Percentiles rank a stretch among this genome's conserved stretches.
phyloP scores from a whole-genome alignment of 2,888 invertebrate species.

The Lepidochrysops patricia region DNA sequence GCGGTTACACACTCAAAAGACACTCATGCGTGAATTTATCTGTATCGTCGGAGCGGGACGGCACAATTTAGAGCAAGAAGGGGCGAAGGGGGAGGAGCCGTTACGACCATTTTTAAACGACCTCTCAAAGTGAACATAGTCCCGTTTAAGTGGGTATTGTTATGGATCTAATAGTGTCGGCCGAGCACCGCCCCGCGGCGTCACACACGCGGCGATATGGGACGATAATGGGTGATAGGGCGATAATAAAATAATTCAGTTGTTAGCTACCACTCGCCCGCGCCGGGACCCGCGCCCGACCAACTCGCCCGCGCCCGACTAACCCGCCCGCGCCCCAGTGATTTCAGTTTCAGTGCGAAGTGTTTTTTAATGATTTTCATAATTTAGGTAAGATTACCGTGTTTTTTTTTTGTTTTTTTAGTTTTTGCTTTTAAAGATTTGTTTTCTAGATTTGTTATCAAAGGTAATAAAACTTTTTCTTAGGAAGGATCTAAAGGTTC shows the following conservation, averaged over 20 bases:
- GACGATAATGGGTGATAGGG: slow-evolving; percentile 53
- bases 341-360: slow-evolving; percentile 11
- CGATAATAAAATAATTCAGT: slow-evolving; percentile 70
- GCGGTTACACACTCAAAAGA: slow-evolving; percentile 37
- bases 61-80: slow-evolving; percentile 15
- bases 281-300: slow-evolving; percentile 37
- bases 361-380: slow-evolving; percentile 1
- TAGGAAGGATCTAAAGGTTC: not conserved
- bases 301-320: slow-evolving; percentile 31
- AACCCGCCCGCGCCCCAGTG: slow-evolving; percentile 2
- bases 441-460: not conserved
- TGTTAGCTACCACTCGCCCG: slow-evolving; percentile 40
- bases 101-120: slow-evolving; percentile 27
- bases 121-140: slow-evolving; percentile 19
- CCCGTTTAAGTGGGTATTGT: not conserved
- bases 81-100: slow-evolving; percentile 40
- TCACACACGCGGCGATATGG: slow-evolving; percentile 57
- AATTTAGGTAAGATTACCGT: slow-evolving; percentile 7
- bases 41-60: slow-evolving; percentile 29
- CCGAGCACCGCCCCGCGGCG: slow-evolving; percentile 52
- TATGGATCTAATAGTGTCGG: slow-evolving; percentile 28
- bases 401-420: not conserved
- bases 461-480: not conserved
- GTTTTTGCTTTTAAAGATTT: not conserved
- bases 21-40: slow-evolving; percentile 36